These are phyloP conservation scores for Pteronotus mesoamericanus DNA, from an alignment of 2,797 vertebrate genomes.

Conservation along the genomic window DNA sequence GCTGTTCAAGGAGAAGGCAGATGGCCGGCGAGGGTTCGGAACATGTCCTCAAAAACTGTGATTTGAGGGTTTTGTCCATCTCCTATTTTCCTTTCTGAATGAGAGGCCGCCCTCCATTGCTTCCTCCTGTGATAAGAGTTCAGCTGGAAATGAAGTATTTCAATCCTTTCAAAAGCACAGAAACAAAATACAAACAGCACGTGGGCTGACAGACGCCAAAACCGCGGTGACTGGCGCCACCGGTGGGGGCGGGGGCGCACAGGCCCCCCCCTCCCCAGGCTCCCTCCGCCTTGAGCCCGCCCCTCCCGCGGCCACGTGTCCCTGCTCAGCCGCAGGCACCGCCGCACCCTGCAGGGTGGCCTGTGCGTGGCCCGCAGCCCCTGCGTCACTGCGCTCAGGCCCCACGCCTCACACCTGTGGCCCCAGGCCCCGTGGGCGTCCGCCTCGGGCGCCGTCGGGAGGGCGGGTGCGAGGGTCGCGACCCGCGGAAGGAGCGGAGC, in stretches of 20 bases:
- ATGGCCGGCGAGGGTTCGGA: background rate
- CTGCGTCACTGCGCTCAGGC: no score
- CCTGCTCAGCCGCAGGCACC: background rate
- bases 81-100: background rate
- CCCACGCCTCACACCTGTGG: background rate
- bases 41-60: background rate
- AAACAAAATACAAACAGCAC: fast-evolving
- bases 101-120: background rate
- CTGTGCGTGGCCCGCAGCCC: no score
- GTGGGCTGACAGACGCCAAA: fast-evolving
- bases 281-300: background rate
- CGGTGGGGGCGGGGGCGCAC: fast-evolving
- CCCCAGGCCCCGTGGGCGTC: no score
- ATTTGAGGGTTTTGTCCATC: background rate
- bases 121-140: background rate
- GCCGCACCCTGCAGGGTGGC: background rate
- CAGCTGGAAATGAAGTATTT: background rate
- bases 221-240: fast-evolving
- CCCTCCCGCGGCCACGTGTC: no score
- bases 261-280: no score
- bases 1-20: background rate
- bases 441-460: background rate
- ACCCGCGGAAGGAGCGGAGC: background rate
- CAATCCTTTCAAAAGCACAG: background rate
- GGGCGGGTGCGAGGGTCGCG: background rate